A percentile compares a stretch with the other conserved stretches of the same genome.
These are phyloP conservation scores for Pachycephus smyrnensis DNA, from an alignment of 2,888 invertebrate species.

Conservation along the genomic window DNA sequence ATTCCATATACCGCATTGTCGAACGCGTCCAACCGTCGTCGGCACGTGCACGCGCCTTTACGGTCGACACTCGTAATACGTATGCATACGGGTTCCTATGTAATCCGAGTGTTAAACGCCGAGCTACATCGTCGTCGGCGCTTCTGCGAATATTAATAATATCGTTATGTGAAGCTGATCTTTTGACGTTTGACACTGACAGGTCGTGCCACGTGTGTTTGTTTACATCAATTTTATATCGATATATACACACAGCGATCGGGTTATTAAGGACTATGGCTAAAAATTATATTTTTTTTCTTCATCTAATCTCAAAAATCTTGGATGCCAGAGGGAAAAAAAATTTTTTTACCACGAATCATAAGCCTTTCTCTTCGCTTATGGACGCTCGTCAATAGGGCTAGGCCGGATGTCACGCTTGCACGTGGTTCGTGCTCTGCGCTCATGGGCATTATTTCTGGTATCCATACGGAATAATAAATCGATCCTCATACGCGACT, in stretches of 20 bases:
- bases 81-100: not conserved
- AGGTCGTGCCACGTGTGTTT: not conserved
- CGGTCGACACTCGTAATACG: not conserved
- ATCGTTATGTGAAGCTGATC: not conserved
- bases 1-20: not conserved
- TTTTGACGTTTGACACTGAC: not conserved
- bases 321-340: not conserved
- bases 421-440: slow-evolving; percentile 46
- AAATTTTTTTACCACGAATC: slow-evolving; percentile 10
- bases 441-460: slow-evolving; percentile 41
- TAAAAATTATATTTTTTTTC: not conserved
- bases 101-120: not conserved
- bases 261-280: fast-evolving
- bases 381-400: slow-evolving; percentile 24
- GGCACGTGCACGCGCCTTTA: slow-evolving; percentile 22
- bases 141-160: not conserved
- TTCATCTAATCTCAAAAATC: not conserved
- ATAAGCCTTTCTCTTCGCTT: slow-evolving; percentile 29
- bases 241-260: too few species aligned
- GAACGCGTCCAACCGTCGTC: slow-evolving; percentile 12
- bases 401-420: slow-evolving; percentile 60
- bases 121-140: not conserved
- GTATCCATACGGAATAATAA: slow-evolving; percentile 47
- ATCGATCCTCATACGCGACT: slow-evolving; percentile 15
- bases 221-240: not conserved